Evolutionary conservation across 2,888 invertebrate genomes (phyloP).

Genomic region (Lycocerus yunnanus): DNA sequence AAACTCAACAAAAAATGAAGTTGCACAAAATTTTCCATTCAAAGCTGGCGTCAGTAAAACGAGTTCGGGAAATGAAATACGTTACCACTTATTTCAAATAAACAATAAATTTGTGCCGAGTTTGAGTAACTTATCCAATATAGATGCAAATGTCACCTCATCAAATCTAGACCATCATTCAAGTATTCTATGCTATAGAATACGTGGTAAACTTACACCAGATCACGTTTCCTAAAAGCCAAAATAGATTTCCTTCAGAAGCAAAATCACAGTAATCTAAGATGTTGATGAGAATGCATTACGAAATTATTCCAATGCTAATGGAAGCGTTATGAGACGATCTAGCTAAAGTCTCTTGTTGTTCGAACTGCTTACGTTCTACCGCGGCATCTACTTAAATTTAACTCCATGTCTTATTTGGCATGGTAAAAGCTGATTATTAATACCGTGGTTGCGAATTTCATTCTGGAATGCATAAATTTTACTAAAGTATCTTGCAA

Average conservation of each 20-base stretch:
- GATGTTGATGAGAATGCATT: slow-evolving; percentile 32
- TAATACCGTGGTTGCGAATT: slow-evolving; percentile 13
- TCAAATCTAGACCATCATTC: slow-evolving; percentile 24
- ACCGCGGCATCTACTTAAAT: slow-evolving; percentile 18
- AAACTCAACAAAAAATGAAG: neutral
- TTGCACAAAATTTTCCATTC: neutral
- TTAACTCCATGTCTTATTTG: slow-evolving; percentile 15
- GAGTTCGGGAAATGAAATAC: neutral
- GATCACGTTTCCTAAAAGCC: slow-evolving; percentile 28
- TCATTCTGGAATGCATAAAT: slow-evolving; percentile 16
- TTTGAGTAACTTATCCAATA: slow-evolving; percentile 27
- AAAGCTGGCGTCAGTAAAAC: neutral
- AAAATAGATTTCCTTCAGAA: slow-evolving; percentile 28
- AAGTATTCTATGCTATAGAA: slow-evolving; percentile 7
- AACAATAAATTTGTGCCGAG: slow-evolving; percentile 21
- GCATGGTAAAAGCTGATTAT: slow-evolving; percentile 9
- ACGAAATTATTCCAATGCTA: slow-evolving; percentile 28
- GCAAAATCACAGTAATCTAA: slow-evolving; percentile 29
- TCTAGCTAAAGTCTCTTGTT: slow-evolving; percentile 24
- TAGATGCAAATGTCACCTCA: slow-evolving; percentile 27
- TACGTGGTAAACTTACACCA: slow-evolving; percentile 22
- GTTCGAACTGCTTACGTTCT: slow-evolving; percentile 26
- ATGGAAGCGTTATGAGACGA: slow-evolving; percentile 30
- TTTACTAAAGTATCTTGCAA: neutral
- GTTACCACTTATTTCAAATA: slow-evolving; percentile 13